Percentiles rank a stretch among this genome's conserved stretches.
Evolutionary conservation across 2,113 vertebrate species (phyloP).

Genomic region (Colinus virginianus): DNA sequence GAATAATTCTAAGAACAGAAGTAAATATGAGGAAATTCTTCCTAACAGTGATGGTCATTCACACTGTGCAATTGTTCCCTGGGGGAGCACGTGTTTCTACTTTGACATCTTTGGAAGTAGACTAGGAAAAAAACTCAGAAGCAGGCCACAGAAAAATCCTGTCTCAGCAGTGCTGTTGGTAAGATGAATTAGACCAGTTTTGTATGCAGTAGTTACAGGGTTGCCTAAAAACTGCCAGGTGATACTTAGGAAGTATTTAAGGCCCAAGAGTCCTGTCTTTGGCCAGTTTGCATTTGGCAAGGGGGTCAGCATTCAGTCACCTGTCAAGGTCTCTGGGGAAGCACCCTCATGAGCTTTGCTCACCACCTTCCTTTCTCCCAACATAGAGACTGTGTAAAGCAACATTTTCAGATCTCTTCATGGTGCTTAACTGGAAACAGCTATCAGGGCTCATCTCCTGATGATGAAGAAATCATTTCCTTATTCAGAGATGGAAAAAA

Average conservation of each 20-base stretch:
- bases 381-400: not conserved
- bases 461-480: not conserved
- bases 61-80: not conserved
- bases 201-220: not conserved
- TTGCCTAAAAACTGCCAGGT: not conserved
- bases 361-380: not conserved
- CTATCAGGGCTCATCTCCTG: not conserved
- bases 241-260: not conserved
- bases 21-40: not conserved
- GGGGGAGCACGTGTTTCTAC: not conserved
- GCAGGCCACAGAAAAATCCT: not conserved
- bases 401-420: not conserved
- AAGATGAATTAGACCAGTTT: not conserved
- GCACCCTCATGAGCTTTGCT: not conserved
- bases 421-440: not conserved
- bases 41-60: not conserved
- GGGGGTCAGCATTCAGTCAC: not conserved
- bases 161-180: not conserved
- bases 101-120: conserved; percentile 17
- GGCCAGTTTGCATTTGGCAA: not conserved
- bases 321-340: not conserved
- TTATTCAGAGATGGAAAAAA: not conserved
- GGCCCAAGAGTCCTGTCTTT: not conserved
- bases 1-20: not conserved
- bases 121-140: not conserved